Percentiles rank a stretch among this genome's conserved stretches.
Conservation (phyloP, 2,888 invertebrate genomes). For the Hirtodrosophila cameraria region DNA sequence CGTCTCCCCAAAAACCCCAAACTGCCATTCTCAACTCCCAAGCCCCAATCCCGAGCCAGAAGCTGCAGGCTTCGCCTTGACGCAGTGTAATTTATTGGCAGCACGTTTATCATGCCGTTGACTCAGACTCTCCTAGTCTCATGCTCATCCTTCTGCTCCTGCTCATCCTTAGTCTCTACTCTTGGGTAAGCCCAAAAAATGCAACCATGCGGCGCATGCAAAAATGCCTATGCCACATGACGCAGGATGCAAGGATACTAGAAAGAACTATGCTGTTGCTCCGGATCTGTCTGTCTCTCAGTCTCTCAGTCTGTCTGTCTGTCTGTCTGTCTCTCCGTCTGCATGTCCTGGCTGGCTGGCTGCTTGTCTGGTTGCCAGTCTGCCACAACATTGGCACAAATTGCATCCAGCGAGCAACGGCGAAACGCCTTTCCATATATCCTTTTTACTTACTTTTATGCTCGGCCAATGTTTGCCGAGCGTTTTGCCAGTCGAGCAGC, state of each 20-base stretch:
- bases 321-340: too few relatives aligned
- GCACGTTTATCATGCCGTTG: slow-evolving; percentile 78
- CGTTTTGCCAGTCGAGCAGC: slow-evolving; percentile 62
- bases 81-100: slow-evolving; percentile 80
- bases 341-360: too few relatives aligned
- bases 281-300: slow-evolving; percentile 12
- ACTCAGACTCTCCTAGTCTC: slow-evolving; percentile 36
- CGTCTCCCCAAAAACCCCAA: slow-evolving; percentile 23
- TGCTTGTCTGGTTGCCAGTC: slow-evolving; percentile 22
- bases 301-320: slow-evolving; percentile 3
- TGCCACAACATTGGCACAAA: slow-evolving; percentile 75
- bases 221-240: slow-evolving; percentile 71
- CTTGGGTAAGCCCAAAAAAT: slow-evolving; percentile 73
- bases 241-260: slow-evolving; percentile 29
- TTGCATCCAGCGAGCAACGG: slow-evolving; percentile 58
- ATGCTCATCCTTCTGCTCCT: slow-evolving; percentile 19
- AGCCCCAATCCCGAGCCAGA: slow-evolving; percentile 5
- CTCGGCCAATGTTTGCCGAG: slow-evolving; percentile 72
- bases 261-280: slow-evolving; percentile 13
- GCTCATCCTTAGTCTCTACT: slow-evolving; percentile 20
- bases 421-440: slow-evolving; percentile 38
- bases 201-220: slow-evolving; percentile 79
- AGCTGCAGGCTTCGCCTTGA: slow-evolving; percentile 59
- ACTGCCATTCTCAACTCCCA: too few relatives aligned
- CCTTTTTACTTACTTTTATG: slow-evolving; percentile 74